A percentile compares a stretch with the other conserved stretches of the same genome.
Conservation (phyloP, 2,797 vertebrate species). For the Megaceryle alcyon region DNA sequence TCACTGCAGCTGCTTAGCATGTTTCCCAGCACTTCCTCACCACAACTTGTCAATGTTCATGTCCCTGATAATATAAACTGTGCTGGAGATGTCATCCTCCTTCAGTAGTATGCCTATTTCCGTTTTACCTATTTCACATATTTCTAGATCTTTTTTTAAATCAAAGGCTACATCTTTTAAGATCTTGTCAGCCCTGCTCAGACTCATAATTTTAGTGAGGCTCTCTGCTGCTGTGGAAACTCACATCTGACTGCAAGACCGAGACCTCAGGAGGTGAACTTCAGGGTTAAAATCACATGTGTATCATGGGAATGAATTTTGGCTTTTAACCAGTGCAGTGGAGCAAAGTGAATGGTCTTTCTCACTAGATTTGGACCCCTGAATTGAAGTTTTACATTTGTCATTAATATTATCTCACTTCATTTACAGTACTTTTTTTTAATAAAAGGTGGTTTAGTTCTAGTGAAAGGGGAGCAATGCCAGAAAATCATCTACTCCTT, state of each 20-base stretch:
- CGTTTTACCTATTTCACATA: background rate
- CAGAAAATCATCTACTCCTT: background rate
- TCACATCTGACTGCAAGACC: background rate
- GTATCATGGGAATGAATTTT: fast-evolving
- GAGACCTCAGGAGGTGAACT: background rate
- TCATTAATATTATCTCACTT: background rate
- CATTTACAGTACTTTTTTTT: background rate
- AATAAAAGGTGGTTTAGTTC: background rate
- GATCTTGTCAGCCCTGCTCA: background rate
- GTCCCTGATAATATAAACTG: no score
- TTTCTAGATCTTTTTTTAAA: background rate
- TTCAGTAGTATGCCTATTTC: background rate
- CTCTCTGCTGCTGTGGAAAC: background rate
- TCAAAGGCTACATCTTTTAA: background rate
- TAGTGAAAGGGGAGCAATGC: background rate
- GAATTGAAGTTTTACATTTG: background rate
- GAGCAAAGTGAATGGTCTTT: background rate
- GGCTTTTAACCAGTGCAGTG: fast-evolving
- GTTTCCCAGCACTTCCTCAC: background rate
- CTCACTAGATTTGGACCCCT: background rate
- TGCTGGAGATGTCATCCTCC: background rate
- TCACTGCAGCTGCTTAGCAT: background rate
- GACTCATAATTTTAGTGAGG: background rate
- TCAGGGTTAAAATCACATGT: background rate
- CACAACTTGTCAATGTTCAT: fast-evolving